These are phyloP conservation scores for Dicyrtoma fusca DNA, from an alignment of 2,888 invertebrate species.

Conservation along the genomic window DNA sequence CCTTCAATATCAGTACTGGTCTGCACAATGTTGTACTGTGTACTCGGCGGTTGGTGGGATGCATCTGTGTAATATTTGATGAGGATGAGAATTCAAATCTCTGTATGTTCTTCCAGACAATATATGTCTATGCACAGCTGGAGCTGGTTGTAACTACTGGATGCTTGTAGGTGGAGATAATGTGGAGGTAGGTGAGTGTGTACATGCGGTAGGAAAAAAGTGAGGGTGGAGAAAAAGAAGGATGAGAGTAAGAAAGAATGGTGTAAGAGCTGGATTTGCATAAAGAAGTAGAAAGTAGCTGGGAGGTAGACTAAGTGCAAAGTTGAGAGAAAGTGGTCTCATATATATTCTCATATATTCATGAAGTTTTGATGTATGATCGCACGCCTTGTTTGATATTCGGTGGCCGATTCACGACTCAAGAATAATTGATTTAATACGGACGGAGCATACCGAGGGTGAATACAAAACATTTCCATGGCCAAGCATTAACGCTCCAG, in stretches of 20 bases:
- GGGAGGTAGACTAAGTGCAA: slow-evolving; percentile 29
- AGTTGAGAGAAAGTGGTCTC: slow-evolving; percentile 33
- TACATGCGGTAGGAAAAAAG: neutral
- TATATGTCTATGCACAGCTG: too few species aligned
- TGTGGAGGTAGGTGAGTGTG: neutral
- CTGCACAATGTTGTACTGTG: too few species aligned
- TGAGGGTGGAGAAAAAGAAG: slow-evolving; percentile 5
- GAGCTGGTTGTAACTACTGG: too few species aligned
- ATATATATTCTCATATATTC: slow-evolving; percentile 36
- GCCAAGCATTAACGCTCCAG: neutral
- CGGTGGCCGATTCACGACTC: slow-evolving; percentile 41
- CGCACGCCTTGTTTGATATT: slow-evolving; percentile 39
- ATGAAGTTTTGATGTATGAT: slow-evolving; percentile 40
- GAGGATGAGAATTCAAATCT: too few species aligned
- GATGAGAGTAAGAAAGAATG: slow-evolving; percentile 22
- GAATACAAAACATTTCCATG: slow-evolving; percentile 24
- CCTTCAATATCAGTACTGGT: too few species aligned
- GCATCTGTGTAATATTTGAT: too few species aligned
- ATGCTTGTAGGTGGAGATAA: neutral
- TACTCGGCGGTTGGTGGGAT: too few species aligned
- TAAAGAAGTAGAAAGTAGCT: slow-evolving; percentile 3
- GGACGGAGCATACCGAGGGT: slow-evolving; percentile 35
- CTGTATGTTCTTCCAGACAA: neutral
- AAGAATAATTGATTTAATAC: slow-evolving; percentile 46
- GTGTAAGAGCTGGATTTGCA: slow-evolving; percentile 25